A percentile compares a stretch with the other conserved stretches of the same genome.
These are phyloP conservation scores for Buathra laborator DNA, from an alignment of 2,888 invertebrate species.

Conservation along the genomic window DNA sequence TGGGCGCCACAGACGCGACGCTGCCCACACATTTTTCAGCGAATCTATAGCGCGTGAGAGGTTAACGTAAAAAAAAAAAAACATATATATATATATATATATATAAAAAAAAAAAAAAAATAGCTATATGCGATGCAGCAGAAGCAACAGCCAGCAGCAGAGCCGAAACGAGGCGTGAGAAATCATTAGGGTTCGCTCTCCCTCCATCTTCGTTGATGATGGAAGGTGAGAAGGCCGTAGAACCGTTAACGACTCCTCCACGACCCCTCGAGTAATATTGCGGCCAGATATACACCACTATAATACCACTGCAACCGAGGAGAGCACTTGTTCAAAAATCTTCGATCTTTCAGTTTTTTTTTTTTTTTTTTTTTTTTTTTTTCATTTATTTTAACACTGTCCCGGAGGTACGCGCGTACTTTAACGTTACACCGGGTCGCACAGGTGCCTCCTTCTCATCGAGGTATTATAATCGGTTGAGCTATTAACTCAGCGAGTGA, in stretches of 20 bases:
- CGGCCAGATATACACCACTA: conserved; percentile 27
- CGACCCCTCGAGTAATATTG: conserved; percentile 64
- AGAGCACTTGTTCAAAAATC: conserved; percentile 1
- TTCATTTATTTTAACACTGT: conserved; percentile 35
- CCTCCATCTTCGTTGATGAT: conserved; percentile 61
- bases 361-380: conserved; percentile 10
- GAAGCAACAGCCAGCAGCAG: conserved; percentile 52
- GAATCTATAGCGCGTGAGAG: conserved; percentile 40
- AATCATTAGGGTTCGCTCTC: conserved; percentile 70
- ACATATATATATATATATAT: conserved; percentile 6
- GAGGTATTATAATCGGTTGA: conserved; percentile 2
- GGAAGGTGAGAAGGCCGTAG: conserved; percentile 69
- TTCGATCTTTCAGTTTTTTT: not conserved
- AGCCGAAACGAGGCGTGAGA: conserved; percentile 76
- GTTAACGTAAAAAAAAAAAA: conserved; percentile 21
- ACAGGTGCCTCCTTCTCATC: conserved; percentile 37
- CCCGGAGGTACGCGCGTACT: not conserved
- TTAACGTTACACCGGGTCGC: conserved; percentile 13
- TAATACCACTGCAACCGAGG: conserved; percentile 10
- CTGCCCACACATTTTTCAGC: conserved; percentile 69
- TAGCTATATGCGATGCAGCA: conserved; percentile 21
- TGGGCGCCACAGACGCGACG: conserved; percentile 62
- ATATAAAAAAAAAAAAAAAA: not conserved
- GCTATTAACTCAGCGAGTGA: conserved; percentile 50
- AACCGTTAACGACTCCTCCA: conserved; percentile 68